Evolutionary conservation across 2,888 invertebrate species (phyloP).

Genomic region (Caenorhabditis imperialis): DNA sequence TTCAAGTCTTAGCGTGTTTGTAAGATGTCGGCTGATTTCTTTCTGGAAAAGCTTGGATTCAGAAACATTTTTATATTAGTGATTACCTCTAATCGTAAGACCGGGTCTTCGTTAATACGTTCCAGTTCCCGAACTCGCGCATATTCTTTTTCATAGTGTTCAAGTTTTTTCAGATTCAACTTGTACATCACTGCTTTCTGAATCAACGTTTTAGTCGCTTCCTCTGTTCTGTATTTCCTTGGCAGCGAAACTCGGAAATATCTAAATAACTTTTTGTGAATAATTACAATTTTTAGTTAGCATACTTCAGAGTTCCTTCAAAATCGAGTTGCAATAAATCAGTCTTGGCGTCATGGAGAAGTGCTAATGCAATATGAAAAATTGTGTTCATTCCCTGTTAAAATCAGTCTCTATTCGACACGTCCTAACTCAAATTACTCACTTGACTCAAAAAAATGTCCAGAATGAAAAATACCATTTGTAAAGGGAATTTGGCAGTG

Average conservation of each 20-base stretch:
- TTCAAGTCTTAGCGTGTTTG: slow-evolving; percentile 82
- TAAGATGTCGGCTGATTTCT: slow-evolving; percentile 74
- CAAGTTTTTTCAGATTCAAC: slow-evolving; percentile 85
- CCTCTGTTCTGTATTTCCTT: slow-evolving; percentile 93
- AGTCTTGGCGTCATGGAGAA: slow-evolving; percentile 90
- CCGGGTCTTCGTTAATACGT: slow-evolving; percentile 80
- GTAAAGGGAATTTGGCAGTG: slow-evolving; percentile 97
- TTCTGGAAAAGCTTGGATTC: slow-evolving; percentile 53
- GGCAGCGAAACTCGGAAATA: slow-evolving; percentile 95
- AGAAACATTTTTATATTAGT: background rate
- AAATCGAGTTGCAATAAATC: slow-evolving; percentile 90
- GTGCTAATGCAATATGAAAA: slow-evolving; percentile 94
- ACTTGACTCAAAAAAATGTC: slow-evolving; percentile 89
- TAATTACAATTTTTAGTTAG: background rate
- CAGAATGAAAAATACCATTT: slow-evolving; percentile 95
- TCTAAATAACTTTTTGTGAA: slow-evolving; percentile 33
- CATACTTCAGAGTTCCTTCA: slow-evolving; percentile 92
- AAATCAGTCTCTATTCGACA: background rate
- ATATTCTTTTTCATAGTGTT: slow-evolving; percentile 95
- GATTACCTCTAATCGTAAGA: slow-evolving; percentile 80
- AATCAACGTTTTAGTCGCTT: slow-evolving; percentile 89
- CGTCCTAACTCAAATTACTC: background rate
- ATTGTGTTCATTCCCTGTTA: slow-evolving; percentile 93
- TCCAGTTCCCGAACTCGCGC: slow-evolving; percentile 83
- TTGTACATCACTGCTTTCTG: slow-evolving; percentile 91